These are phyloP conservation scores for Heloderma charlesbogerti DNA, from an alignment of 2,113 vertebrate species.

Conservation along the genomic window DNA sequence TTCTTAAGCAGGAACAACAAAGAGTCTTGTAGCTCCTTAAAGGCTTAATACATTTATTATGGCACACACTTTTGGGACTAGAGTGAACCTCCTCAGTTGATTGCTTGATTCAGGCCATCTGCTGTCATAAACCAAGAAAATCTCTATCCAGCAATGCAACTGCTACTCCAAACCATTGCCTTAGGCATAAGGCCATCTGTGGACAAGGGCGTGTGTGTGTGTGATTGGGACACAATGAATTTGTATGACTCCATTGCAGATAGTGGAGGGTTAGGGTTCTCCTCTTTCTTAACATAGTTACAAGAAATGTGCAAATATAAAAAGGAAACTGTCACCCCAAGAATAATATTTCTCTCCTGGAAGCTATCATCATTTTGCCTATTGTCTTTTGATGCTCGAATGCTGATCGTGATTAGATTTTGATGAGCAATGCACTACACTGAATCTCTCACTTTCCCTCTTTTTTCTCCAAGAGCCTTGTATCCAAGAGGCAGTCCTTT, in stretches of 20 bases:
- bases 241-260: not conserved
- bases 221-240: not conserved
- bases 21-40: not conserved
- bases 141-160: not conserved
- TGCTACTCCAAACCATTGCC: not conserved
- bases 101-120: too few relatives aligned
- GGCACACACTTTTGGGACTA: too few relatives aligned
- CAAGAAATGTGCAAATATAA: slow-evolving; percentile 32
- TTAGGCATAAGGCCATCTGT: not conserved
- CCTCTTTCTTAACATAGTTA: slow-evolving; percentile 3
- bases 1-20: not conserved
- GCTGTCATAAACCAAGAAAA: not conserved
- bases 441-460: slow-evolving; percentile 25
- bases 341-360: not conserved
- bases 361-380: not conserved
- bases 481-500: slow-evolving; percentile 59
- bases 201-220: not conserved
- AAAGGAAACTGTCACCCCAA: not conserved
- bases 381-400: not conserved
- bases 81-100: too few relatives aligned
- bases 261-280: not conserved
- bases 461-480: not conserved
- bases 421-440: slow-evolving; percentile 30
- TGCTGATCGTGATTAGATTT: slow-evolving; percentile 16
- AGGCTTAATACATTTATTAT: not conserved